A percentile compares a stretch with the other conserved stretches of the same genome.
Evolutionary conservation across 2,113 vertebrate species (phyloP).

Genomic region (Oreotrochilus melanogaster): DNA sequence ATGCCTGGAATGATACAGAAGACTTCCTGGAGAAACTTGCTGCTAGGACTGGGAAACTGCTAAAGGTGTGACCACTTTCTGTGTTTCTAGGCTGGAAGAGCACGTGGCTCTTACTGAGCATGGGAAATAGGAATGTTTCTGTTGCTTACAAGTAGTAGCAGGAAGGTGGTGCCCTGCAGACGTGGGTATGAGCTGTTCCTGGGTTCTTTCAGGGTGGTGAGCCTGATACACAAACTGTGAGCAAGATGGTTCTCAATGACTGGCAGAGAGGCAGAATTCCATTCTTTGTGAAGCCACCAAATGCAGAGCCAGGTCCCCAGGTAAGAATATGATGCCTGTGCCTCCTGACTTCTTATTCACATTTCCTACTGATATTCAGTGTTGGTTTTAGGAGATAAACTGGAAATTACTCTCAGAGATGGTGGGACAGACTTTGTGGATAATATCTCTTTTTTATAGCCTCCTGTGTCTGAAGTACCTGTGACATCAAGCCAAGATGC

Average conservation of each 20-base stretch:
- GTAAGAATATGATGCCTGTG: constrained; percentile 58
- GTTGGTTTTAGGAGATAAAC: not conserved
- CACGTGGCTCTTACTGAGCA: not conserved
- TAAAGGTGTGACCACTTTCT: constrained; percentile 83
- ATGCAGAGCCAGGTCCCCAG: constrained; percentile 78
- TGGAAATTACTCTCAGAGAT: not conserved
- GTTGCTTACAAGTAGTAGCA: not conserved
- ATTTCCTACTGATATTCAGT: not conserved
- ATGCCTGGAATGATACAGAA: constrained; percentile 87
- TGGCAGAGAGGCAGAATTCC: constrained; percentile 98
- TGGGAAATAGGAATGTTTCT: not conserved
- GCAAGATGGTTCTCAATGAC: constrained; percentile 98
- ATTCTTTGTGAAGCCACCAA: constrained; percentile 95
- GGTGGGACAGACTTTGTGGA: not conserved
- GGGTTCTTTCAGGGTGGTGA: constrained; percentile 88
- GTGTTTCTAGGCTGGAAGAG: not conserved
- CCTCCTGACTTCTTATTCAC: rapidly evolving
- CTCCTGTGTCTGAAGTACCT: not conserved
- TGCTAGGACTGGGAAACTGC: constrained; percentile 89
- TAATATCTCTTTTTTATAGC: constrained; percentile 28
- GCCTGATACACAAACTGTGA: constrained; percentile 90
- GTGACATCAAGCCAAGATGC: not conserved
- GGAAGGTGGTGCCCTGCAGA: not conserved
- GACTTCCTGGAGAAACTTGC: constrained; percentile 97
- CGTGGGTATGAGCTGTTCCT: not conserved